phyloP scores from a whole-genome alignment of 1,140 invertebrate species.

The Pogonomyrmex californicus region DNA sequence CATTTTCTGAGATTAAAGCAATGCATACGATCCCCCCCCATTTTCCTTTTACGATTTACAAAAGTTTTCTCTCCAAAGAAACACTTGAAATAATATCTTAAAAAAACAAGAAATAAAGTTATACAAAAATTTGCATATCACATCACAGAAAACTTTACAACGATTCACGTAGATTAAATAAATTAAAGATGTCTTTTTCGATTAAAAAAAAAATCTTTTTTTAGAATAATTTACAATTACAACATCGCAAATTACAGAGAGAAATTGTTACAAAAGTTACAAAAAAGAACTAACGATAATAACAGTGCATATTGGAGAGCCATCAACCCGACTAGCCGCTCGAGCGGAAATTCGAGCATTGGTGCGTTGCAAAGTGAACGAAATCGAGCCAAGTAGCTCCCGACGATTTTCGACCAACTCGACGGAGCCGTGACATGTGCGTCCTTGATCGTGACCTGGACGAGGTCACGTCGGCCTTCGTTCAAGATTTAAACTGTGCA shows the following conservation, averaged over 20 bases:
- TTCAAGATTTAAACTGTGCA: constrained; percentile 31
- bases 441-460: constrained; percentile 57
- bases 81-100: not conserved
- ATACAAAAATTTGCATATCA: not conserved
- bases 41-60: not conserved
- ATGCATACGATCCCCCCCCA: not conserved
- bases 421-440: constrained; percentile 23
- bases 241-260: not conserved
- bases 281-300: too few species aligned
- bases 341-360: constrained; percentile 36
- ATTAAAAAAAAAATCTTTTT: not conserved
- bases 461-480: constrained; percentile 12
- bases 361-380: constrained; percentile 6
- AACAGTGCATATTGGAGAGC: not conserved
- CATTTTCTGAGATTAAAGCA: constrained; percentile 18
- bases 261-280: not conserved
- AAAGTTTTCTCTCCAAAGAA: not conserved
- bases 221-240: constrained; percentile 28
- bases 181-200: not conserved
- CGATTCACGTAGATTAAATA: constrained; percentile 24
- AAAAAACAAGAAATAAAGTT: not conserved
- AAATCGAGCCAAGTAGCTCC: constrained; percentile 45
- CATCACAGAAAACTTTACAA: not conserved
- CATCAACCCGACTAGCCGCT: constrained; percentile 22
- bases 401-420: constrained; percentile 20